A percentile compares a stretch with the other conserved stretches of the same genome.
Evolutionary conservation across 2,797 vertebrate genomes (phyloP).

Genomic region (Corythornis leucogaster): DNA sequence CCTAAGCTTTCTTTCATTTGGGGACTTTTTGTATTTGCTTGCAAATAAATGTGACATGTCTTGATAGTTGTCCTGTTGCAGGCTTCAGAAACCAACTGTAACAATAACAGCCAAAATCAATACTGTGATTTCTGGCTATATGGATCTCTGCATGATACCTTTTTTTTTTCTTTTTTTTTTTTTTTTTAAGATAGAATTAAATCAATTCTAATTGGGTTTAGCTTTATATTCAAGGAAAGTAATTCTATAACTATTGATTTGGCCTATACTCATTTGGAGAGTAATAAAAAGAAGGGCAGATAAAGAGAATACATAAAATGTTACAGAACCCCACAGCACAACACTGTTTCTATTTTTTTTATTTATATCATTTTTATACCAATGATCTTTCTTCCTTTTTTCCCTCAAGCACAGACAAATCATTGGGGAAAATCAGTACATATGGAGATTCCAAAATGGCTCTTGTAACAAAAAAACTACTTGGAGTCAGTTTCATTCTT

Average conservation of each 20-base stretch:
- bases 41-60: constrained; percentile 81
- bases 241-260: constrained; percentile 96
- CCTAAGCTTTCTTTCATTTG: constrained; percentile 78
- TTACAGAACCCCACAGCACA: constrained; percentile 64
- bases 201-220: constrained; percentile 92
- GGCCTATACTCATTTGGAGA: constrained; percentile 80
- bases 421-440: constrained; percentile 61
- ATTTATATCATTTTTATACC: constrained; percentile 75
- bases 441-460: constrained; percentile 57
- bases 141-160: constrained; percentile 80
- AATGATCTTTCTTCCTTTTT: constrained; percentile 65
- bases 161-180: constrained; percentile 3
- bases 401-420: constrained; percentile 43
- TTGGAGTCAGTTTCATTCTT: constrained; percentile 63
- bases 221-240: constrained; percentile 92
- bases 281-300: constrained; percentile 91
- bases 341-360: constrained; percentile 75
- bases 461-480: constrained; percentile 72
- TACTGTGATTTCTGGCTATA: constrained; percentile 81
- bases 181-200: constrained; percentile 85
- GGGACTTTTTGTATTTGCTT: constrained; percentile 80
- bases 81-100: constrained; percentile 80
- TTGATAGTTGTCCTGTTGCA: constrained; percentile 77
- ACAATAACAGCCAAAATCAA: constrained; percentile 89
- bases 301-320: constrained; percentile 91